Evolutionary conservation across 2,797 vertebrate genomes (phyloP).

Genomic region (Scleropages formosus): DNA sequence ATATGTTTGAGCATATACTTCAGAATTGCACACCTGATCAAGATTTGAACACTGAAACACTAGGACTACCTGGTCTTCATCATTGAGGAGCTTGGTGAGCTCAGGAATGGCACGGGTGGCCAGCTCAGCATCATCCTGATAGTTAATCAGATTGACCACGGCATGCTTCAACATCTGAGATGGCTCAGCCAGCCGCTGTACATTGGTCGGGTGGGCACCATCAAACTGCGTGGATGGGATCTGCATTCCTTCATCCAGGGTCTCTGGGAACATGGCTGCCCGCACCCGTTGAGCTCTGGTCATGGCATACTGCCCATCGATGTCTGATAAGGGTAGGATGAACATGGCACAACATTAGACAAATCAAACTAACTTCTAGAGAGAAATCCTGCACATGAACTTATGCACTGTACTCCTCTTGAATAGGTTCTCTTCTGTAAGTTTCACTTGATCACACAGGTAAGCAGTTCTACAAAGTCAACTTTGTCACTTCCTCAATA

Average conservation of each 20-base stretch:
- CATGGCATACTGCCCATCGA: slow-evolving; percentile 96
- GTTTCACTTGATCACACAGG: no score
- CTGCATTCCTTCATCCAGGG: slow-evolving; percentile 92
- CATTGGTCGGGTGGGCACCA: slow-evolving; percentile 90
- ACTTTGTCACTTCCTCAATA: no score
- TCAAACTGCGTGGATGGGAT: slow-evolving; percentile 94
- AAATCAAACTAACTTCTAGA: no score
- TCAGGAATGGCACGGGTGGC: slow-evolving; percentile 97
- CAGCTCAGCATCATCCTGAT: slow-evolving; percentile 96
- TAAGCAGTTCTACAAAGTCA: no score
- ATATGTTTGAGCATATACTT: no score
- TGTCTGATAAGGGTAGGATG: slow-evolving; percentile 65
- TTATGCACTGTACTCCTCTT: no score
- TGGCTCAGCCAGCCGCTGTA: slow-evolving; percentile 93
- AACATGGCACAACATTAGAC: not conserved
- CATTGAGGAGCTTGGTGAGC: slow-evolving; percentile 94
- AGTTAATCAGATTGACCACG: slow-evolving; percentile 97
- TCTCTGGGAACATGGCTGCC: slow-evolving; percentile 98
- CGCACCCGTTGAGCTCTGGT: slow-evolving; percentile 95
- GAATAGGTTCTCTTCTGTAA: no score
- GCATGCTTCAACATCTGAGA: slow-evolving; percentile 99
- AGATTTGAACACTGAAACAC: not conserved
- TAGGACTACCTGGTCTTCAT: slow-evolving; percentile 89
- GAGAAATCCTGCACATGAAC: no score
- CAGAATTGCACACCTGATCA: no score